phyloP scores from a whole-genome alignment of 2,113 vertebrate species.

The Podilymbus podiceps region DNA sequence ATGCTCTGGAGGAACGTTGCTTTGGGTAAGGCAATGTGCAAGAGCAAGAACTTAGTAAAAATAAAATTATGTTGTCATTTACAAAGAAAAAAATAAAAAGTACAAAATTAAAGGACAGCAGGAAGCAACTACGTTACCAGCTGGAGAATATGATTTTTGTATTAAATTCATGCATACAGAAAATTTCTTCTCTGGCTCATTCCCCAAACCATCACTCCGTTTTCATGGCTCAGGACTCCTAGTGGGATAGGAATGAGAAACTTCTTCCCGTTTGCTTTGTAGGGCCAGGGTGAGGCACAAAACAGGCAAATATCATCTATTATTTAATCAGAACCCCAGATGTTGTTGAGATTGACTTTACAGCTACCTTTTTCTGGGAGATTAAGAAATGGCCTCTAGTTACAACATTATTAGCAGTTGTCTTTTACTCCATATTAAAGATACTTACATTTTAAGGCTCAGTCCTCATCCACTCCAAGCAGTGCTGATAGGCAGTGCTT shows the following conservation, averaged over 20 bases:
- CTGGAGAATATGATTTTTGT: neutral
- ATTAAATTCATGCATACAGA: neutral
- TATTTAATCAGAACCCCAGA: neutral
- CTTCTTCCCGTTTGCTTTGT: neutral
- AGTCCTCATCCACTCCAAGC: neutral
- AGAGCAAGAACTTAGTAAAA: neutral
- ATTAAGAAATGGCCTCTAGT: neutral
- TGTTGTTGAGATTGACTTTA: neutral
- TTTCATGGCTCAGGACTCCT: neutral
- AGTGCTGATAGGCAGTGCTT: neutral
- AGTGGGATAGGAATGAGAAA: neutral
- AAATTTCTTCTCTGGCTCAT: neutral
- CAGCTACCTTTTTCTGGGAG: neutral
- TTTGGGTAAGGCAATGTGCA: neutral
- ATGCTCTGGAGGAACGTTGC: neutral
- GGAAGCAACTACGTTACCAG: neutral
- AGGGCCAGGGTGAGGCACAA: neutral
- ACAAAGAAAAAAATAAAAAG: neutral
- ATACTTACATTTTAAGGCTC: neutral
- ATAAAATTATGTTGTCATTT: neutral
- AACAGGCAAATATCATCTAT: neutral
- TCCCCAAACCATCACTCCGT: neutral
- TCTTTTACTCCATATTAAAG: neutral
- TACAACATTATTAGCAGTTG: neutral
- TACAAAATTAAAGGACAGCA: neutral